Evolutionary conservation across 1,140 invertebrate species (phyloP).

Genomic region (Cheumatopsyche charites): DNA sequence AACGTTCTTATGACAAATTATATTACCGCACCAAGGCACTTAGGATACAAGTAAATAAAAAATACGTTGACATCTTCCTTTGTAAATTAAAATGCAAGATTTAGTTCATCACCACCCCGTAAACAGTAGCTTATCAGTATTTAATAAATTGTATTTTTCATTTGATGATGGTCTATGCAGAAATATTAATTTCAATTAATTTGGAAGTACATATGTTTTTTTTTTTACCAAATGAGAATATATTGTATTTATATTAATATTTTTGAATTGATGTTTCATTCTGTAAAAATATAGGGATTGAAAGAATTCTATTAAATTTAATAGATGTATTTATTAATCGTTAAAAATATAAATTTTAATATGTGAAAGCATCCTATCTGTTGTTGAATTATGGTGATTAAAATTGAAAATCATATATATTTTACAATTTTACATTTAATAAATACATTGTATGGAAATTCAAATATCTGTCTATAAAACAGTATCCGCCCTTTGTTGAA

Average conservation of each 20-base stretch:
- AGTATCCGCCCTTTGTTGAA: constrained; percentile 23
- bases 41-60: constrained; percentile 43
- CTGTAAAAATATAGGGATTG: constrained; percentile 33
- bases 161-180: background rate
- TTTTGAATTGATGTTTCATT: constrained; percentile 30
- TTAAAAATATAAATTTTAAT: constrained; percentile 46
- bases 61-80: constrained; percentile 26
- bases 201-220: background rate
- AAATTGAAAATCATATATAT: constrained; percentile 45
- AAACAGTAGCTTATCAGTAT: background rate
- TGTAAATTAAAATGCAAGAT: constrained; percentile 21
- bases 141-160: background rate
- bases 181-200: background rate
- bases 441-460: constrained; percentile 19
- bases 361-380: constrained; percentile 41
- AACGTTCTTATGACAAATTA: constrained; percentile 49
- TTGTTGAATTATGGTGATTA: constrained; percentile 45
- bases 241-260: constrained; percentile 6
- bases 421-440: constrained; percentile 44
- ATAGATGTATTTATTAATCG: constrained; percentile 47
- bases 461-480: constrained; percentile 10
- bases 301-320: constrained; percentile 33
- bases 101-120: background rate
- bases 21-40: constrained; percentile 49
- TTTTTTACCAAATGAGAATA: too few species aligned